These are phyloP conservation scores for Garra rufa DNA, from an alignment of 2,113 vertebrate genomes.

Conservation along the genomic window DNA sequence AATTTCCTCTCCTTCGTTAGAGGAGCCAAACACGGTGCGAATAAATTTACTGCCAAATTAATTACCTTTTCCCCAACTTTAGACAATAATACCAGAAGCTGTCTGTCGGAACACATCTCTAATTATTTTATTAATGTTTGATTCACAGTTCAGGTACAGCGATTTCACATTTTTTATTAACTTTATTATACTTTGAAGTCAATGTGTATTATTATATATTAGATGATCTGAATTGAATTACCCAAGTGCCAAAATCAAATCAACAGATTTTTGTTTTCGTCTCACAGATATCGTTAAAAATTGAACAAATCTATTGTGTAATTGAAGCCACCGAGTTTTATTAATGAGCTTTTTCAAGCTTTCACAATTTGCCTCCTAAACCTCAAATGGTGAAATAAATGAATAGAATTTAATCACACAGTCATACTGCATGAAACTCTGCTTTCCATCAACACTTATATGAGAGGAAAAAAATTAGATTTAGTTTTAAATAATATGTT, in stretches of 20 bases:
- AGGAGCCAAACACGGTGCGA: slow-evolving; percentile 71
- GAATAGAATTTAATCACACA: slow-evolving; percentile 29
- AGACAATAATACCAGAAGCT: slow-evolving; percentile 76
- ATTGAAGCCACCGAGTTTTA: slow-evolving; percentile 39
- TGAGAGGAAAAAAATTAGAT: neutral
- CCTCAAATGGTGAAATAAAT: slow-evolving; percentile 33
- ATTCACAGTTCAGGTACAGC: slow-evolving; percentile 78
- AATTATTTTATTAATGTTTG: slow-evolving; percentile 78
- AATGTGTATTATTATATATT: slow-evolving; percentile 68
- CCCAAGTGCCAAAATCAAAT: slow-evolving; percentile 68
- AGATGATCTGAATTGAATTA: slow-evolving; percentile 73
- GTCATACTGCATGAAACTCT: neutral
- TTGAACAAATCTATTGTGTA: slow-evolving; percentile 60
- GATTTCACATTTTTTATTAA: slow-evolving; percentile 73
- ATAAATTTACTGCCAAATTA: slow-evolving; percentile 80
- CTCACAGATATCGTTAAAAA: slow-evolving; percentile 51
- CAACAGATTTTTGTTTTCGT: slow-evolving; percentile 63
- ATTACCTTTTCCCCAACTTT: slow-evolving; percentile 80
- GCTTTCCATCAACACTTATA: neutral
- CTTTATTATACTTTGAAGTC: slow-evolving; percentile 75
- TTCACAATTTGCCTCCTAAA: slow-evolving; percentile 24
- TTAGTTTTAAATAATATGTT: neutral
- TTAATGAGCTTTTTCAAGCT: slow-evolving; percentile 42
- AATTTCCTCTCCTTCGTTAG: slow-evolving; percentile 76
- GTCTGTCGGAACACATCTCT: slow-evolving; percentile 73